A percentile compares a stretch with the other conserved stretches of the same genome.
These are phyloP conservation scores for Junonia oenone DNA, from an alignment of 2,888 invertebrate genomes.

Conservation along the genomic window DNA sequence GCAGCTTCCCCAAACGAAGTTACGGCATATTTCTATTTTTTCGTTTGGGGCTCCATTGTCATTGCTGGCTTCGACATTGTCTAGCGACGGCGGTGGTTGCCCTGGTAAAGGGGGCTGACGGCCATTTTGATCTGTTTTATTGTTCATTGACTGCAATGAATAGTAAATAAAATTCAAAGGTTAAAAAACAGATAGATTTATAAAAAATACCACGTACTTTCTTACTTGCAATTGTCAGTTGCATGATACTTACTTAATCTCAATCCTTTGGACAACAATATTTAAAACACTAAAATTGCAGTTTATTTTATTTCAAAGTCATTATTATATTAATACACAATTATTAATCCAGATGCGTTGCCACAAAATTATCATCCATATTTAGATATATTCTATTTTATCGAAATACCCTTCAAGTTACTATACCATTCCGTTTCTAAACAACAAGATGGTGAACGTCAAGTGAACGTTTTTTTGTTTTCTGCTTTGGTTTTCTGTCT, in stretches of 20 bases:
- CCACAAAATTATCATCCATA: neutral
- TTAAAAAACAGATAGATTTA: neutral
- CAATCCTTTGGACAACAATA: neutral
- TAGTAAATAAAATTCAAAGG: constrained; percentile 2
- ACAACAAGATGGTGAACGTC: neutral
- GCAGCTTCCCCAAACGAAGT: constrained; percentile 64
- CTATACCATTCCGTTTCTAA: neutral
- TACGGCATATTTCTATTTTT: constrained; percentile 45
- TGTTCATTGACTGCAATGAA: constrained; percentile 41
- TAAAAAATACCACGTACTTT: neutral
- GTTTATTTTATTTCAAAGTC: neutral
- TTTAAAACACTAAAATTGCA: neutral
- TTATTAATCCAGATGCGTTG: neutral
- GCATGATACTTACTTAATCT: too few species aligned
- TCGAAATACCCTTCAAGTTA: neutral
- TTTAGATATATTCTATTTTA: too few species aligned
- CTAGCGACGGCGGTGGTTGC: constrained; percentile 34
- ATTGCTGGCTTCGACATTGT: neutral
- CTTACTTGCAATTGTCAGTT: neutral
- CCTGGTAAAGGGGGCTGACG: constrained; percentile 45
- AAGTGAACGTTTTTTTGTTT: too few species aligned
- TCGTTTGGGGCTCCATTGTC: constrained; percentile 28
- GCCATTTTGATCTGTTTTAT: constrained; percentile 50
- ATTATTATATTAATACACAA: neutral
- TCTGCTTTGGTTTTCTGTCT: too few species aligned